Base-by-base conservation (phyloP, 37 sponge, comb jelly and placozoan genomes). In the Oscarella lobularis region DNA sequence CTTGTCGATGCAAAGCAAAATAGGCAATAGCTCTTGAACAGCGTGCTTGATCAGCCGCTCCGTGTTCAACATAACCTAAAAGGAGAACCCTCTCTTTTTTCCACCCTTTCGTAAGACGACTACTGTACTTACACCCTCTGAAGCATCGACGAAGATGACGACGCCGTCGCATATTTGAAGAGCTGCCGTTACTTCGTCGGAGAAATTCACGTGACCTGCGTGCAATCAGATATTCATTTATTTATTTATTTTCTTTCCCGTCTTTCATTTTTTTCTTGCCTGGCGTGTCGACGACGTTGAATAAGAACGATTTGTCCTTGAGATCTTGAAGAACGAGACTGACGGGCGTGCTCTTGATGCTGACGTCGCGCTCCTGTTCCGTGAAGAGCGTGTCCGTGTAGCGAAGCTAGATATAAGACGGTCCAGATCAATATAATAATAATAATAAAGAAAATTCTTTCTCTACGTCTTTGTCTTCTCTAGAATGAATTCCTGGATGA, bases 141-240 rank as follows among this genome's bases (percentile, higher is more conserved):
- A 88, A 33, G 89, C 99, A 79, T 97, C 99, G 67, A 97, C 92
- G 40, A 93, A 74, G 5, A 97, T 73, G 66, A 93, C 89, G 39
- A 97, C 85, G 48, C 99, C 99, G 80, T 97, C 99, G 79, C 87
- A 88, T 72, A 97, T 77, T 40, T 89, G 83, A 39, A 75, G 88
- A 34, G 91, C 92, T 9, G 99, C 99, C 31, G 90, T 85, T 38
- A 90, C 86, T 75, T 97, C 99, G 74, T 93, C 99, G 0, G 88
- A 88, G 72, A 97, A 97, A 83, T 97, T 97, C 37, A 97, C 99
- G 78, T 97, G 99, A 40, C 99, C 92, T 87, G 41, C n/a, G n/a
- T n/a, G n/a, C n/a, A n/a, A n/a, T n/a, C n/a, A n/a, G n/a, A n/a
- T n/a, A n/a, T n/a, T n/a, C n/a, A n/a, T n/a, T n/a, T n/a, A n/a